These are phyloP conservation scores for Rhinogobius similis DNA, from an alignment of 2,113 vertebrate genomes.

Conservation along the genomic window DNA sequence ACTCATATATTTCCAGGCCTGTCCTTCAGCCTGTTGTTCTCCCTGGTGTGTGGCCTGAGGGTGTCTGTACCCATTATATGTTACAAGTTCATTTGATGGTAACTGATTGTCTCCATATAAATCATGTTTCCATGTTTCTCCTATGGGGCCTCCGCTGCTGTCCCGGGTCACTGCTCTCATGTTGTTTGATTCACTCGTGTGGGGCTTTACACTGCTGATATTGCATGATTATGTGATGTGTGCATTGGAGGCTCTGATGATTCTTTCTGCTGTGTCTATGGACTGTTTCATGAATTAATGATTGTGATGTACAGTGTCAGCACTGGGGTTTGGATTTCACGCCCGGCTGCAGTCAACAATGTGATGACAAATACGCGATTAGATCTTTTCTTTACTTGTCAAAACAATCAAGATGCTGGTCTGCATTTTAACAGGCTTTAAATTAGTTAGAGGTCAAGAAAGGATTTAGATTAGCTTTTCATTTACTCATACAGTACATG, in stretches of 20 bases:
- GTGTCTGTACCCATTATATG: background rate
- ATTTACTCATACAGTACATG: background rate
- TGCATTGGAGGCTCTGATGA: slow-evolving; percentile 24
- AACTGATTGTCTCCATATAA: slow-evolving; percentile 17
- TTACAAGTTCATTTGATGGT: slow-evolving; percentile 18
- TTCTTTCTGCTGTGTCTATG: slow-evolving; percentile 24
- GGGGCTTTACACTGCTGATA: slow-evolving; percentile 27
- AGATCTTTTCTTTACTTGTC: slow-evolving; percentile 3
- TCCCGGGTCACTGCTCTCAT: slow-evolving; percentile 27
- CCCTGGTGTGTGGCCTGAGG: slow-evolving; percentile 1
- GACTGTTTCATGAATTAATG: slow-evolving; percentile 28
- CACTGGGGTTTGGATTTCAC: slow-evolving; percentile 21
- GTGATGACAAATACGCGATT: slow-evolving; percentile 13
- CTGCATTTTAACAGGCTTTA: background rate
- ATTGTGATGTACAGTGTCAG: slow-evolving; percentile 20
- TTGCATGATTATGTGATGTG: background rate
- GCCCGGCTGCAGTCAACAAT: slow-evolving; percentile 2
- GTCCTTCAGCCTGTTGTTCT: background rate
- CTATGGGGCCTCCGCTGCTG: background rate
- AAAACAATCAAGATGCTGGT: slow-evolving; percentile 1
- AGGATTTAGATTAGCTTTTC: background rate
- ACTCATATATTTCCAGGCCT: background rate
- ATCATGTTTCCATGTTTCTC: slow-evolving; percentile 7
- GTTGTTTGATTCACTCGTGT: slow-evolving; percentile 21
- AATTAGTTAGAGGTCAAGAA: background rate